These are phyloP conservation scores for Drosophila gaucha DNA, from an alignment of 2,888 invertebrate species.

Conservation along the genomic window DNA sequence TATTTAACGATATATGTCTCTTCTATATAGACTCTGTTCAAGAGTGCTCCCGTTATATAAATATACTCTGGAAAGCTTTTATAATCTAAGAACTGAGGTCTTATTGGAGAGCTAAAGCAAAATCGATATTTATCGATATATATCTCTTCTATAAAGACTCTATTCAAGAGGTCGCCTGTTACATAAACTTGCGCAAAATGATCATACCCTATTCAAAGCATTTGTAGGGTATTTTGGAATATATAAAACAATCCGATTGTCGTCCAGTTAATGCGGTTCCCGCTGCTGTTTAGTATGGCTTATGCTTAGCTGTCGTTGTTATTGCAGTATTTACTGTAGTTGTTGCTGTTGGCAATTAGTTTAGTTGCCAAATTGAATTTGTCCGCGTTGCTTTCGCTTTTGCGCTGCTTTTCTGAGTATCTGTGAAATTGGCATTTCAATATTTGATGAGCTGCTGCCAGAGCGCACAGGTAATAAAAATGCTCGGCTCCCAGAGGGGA, in stretches of 20 bases:
- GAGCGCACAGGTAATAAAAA: slow-evolving; percentile 64
- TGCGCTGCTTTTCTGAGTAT: slow-evolving; percentile 50
- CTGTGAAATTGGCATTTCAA: slow-evolving; percentile 78
- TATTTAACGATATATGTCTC: no score
- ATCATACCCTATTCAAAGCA: neutral
- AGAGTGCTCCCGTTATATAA: no score
- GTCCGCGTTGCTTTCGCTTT: slow-evolving; percentile 34
- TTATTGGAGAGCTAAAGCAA: neutral
- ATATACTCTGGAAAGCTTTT: neutral
- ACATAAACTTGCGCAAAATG: neutral
- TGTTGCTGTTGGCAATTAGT: slow-evolving; percentile 44
- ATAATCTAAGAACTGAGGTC: no score
- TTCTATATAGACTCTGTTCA: no score
- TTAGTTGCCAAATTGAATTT: slow-evolving; percentile 72
- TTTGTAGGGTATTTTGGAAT: neutral
- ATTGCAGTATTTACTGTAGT: slow-evolving; percentile 1
- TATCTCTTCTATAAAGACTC: no score
- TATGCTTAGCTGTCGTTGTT: slow-evolving; percentile 9
- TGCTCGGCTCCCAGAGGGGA: no score
- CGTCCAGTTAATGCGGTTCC: slow-evolving; percentile 1
- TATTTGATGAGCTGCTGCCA: slow-evolving; percentile 66
- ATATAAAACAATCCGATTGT: slow-evolving; percentile 5
- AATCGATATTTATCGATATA: no score
- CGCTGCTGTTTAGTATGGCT: slow-evolving; percentile 34
- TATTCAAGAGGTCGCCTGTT: no score